Percentiles rank a stretch among this genome's conserved stretches.
Conservation (phyloP, 2,888 invertebrate species). For the Chydorus sphaericus region DNA sequence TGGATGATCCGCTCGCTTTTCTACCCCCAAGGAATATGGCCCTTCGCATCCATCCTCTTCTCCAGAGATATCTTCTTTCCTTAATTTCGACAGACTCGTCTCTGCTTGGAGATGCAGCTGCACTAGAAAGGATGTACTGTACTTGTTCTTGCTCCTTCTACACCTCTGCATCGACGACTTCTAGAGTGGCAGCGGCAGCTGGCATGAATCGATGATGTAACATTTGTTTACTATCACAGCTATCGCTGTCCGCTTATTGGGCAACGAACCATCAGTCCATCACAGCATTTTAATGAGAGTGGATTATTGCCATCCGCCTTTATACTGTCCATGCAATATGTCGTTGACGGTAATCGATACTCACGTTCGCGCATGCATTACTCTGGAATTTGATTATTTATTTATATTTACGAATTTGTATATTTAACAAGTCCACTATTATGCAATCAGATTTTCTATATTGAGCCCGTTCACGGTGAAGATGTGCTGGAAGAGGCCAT, state of each 20-base stretch:
- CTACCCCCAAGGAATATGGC: conserved; percentile 5
- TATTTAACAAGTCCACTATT: too few species aligned
- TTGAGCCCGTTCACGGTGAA: conserved; percentile 16
- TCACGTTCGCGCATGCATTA: too few species aligned
- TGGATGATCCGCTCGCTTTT: too few species aligned
- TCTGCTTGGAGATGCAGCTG: conserved; percentile 18
- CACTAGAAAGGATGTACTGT: conserved; percentile 4
- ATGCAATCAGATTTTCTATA: too few species aligned
- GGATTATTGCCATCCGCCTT: neutral
- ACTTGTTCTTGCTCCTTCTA: conserved; percentile 3
- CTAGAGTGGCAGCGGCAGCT: too few species aligned
- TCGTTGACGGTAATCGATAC: too few species aligned
- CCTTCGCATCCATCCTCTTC: neutral
- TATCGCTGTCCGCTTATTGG: conserved; percentile 39
- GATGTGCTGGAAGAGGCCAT: conserved; percentile 18
- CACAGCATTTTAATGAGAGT: neutral
- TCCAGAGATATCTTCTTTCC: conserved; percentile 36
- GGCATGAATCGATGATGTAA: neutral
- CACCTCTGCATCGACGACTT: neutral
- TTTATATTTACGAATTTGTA: too few species aligned
- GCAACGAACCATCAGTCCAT: conserved; percentile 46
- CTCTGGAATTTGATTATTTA: too few species aligned
- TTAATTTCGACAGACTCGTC: conserved; percentile 69
- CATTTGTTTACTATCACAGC: conserved; percentile 38
- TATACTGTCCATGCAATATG: neutral